These are phyloP conservation scores for Rambutsinella grinnellia DNA, from an alignment of 2,888 invertebrate genomes.

Conservation along the genomic window DNA sequence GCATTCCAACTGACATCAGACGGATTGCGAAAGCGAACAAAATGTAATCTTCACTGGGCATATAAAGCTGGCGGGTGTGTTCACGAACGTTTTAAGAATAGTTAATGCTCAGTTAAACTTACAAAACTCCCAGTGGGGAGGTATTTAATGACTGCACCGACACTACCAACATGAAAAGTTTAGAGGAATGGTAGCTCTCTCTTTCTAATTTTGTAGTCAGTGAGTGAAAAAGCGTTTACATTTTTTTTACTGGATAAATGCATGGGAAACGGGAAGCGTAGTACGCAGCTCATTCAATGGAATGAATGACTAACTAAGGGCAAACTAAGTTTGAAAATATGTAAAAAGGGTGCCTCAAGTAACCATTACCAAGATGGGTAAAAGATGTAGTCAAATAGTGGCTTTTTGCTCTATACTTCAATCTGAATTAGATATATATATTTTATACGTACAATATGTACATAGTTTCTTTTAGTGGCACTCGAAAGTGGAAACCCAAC, in stretches of 20 bases:
- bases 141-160: slow-evolving; percentile 26
- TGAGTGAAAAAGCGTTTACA: too few relatives aligned
- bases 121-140: background rate
- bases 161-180: background rate
- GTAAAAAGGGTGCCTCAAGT: slow-evolving; percentile 16
- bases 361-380: slow-evolving; percentile 10
- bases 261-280: too few relatives aligned
- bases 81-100: background rate
- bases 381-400: too few relatives aligned
- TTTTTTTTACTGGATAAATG: too few relatives aligned
- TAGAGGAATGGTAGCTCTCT: background rate
- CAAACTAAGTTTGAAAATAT: slow-evolving; percentile 29
- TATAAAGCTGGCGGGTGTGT: background rate
- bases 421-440: too few relatives aligned
- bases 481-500: too few relatives aligned
- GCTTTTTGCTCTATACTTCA: too few relatives aligned
- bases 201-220: too few relatives aligned
- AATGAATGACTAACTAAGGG: slow-evolving; percentile 15
- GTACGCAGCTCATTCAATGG: too few relatives aligned
- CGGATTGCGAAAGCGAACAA: background rate
- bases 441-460: too few relatives aligned
- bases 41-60: background rate
- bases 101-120: background rate
- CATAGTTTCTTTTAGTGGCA: too few relatives aligned
- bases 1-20: background rate